Percentiles rank a stretch among this genome's conserved stretches.
phyloP scores from a whole-genome alignment of 2,888 invertebrate genomes.

The Hydrotaea diabolus region DNA sequence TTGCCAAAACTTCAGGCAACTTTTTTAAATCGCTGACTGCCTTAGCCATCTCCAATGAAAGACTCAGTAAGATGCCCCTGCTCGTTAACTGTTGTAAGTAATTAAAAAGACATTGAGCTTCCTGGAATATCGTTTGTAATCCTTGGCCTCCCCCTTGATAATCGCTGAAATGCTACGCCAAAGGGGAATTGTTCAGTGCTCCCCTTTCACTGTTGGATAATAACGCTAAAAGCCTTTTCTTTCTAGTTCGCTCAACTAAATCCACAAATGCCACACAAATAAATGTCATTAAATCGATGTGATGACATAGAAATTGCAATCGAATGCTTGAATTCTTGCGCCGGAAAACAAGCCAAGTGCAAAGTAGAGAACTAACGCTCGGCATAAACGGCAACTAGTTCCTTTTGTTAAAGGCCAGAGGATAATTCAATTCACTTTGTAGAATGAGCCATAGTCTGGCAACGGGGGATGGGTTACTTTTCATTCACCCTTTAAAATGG shows the following conservation, averaged over 20 bases:
- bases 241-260: neutral
- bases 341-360: neutral
- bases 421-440: too few relatives aligned
- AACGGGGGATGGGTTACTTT: too few relatives aligned
- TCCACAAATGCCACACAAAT: constrained; percentile 35
- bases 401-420: too few relatives aligned
- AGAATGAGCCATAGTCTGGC: too few relatives aligned
- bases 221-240: constrained; percentile 4
- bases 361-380: too few relatives aligned
- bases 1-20: too few relatives aligned
- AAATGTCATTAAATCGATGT: constrained; percentile 30
- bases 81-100: neutral
- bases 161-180: too few relatives aligned
- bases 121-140: neutral
- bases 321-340: neutral
- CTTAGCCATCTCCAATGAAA: neutral
- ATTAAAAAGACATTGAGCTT: neutral
- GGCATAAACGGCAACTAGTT: too few relatives aligned
- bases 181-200: neutral
- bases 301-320: constrained; percentile 31
- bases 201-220: neutral
- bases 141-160: neutral
- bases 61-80: neutral
- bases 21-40: too few relatives aligned
- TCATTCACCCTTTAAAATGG: too few relatives aligned